Conservation (phyloP, 2,888 invertebrate species). For the Cactoblastis cactorum region DNA sequence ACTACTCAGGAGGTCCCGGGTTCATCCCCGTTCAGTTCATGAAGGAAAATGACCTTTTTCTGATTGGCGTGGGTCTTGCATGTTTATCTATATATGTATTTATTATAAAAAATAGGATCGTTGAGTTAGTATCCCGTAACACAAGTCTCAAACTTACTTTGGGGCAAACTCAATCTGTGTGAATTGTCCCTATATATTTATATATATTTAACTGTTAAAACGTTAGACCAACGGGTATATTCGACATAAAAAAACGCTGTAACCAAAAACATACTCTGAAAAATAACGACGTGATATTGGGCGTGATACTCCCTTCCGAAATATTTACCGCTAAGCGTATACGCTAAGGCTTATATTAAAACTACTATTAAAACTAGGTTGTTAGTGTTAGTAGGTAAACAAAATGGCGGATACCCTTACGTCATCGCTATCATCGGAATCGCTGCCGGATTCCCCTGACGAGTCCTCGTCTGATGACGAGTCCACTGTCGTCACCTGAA, state of each 20-base stretch:
- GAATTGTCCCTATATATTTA: too few relatives aligned
- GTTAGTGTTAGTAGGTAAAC: constrained; percentile 5
- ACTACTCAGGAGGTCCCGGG: too few relatives aligned
- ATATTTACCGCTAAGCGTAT: constrained; percentile 1
- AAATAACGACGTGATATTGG: not conserved
- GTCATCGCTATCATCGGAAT: constrained; percentile 67
- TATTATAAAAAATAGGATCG: too few relatives aligned
- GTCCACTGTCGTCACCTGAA: constrained; percentile 71
- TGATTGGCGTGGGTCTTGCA: too few relatives aligned
- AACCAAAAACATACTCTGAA: constrained; percentile 1
- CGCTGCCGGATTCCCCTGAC: constrained; percentile 65
- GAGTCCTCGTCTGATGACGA: constrained; percentile 72
- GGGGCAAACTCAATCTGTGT: too few relatives aligned
- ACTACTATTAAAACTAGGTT: not conserved
- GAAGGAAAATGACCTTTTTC: too few relatives aligned
- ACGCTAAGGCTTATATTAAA: not conserved
- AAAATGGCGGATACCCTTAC: constrained; percentile 34
- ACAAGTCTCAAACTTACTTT: too few relatives aligned
- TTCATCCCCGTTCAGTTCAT: too few relatives aligned
- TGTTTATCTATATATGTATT: too few relatives aligned
- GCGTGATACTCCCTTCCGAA: constrained; percentile 6
- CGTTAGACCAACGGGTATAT: not conserved
- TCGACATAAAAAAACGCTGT: not conserved
- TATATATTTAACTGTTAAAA: too few relatives aligned
- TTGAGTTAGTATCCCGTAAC: too few relatives aligned